Evolutionary conservation across 1,140 invertebrate species (phyloP).

Genomic region (Platorchestia sp.): DNA sequence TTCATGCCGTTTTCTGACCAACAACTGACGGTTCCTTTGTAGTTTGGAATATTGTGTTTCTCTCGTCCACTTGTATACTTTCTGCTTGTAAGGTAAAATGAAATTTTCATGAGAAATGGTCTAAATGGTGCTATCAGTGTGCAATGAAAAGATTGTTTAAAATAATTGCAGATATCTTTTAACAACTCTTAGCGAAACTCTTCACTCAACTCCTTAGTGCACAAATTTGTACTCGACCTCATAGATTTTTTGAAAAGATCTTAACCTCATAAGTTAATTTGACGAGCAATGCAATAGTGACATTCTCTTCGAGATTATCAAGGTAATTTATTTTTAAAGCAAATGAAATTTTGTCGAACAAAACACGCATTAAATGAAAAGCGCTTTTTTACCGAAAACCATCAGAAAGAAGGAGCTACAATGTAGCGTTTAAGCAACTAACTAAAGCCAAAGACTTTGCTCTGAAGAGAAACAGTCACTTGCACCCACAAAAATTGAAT

Average conservation of each 20-base stretch:
- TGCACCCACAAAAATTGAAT: not conserved
- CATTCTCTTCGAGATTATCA: too few species aligned
- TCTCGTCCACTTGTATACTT: not conserved
- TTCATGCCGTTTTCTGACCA: not conserved
- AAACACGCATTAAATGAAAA: not conserved
- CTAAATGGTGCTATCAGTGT: not conserved
- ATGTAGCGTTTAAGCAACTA: not conserved
- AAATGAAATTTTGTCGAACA: not conserved
- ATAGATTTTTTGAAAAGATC: too few species aligned
- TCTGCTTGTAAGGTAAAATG: not conserved
- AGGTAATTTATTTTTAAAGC: not conserved
- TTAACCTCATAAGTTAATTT: too few species aligned
- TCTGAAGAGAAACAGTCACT: not conserved
- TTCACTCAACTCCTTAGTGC: too few species aligned
- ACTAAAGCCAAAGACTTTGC: not conserved
- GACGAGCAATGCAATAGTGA: too few species aligned
- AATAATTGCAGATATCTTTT: too few species aligned
- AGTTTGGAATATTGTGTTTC: not conserved
- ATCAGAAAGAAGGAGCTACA: not conserved
- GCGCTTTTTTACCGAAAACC: not conserved
- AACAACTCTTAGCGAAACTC: too few species aligned
- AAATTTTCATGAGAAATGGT: not conserved
- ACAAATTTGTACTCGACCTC: too few species aligned
- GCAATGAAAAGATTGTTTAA: too few species aligned
- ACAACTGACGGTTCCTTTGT: not conserved